Evolutionary conservation across 92 coral and sea anemone genomes (phyloP).

Genomic region (Bergia puertoricense): DNA sequence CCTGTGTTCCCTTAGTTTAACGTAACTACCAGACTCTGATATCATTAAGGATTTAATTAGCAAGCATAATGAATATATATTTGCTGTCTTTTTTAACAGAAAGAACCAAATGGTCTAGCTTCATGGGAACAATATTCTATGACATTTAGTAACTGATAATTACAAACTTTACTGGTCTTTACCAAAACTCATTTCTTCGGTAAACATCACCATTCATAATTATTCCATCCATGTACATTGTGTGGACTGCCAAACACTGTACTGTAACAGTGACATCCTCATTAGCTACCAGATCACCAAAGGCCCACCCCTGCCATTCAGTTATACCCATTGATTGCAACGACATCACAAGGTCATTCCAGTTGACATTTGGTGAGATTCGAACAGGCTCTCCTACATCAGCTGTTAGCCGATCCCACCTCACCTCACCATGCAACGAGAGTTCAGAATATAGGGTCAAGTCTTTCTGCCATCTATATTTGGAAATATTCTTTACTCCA

Average conservation of each 20-base stretch:
- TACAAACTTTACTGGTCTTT: conserved; percentile 20
- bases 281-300: conserved; percentile 86
- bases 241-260: conserved; percentile 81
- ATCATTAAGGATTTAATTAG: too few relatives aligned
- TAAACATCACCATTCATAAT: conserved; percentile 87
- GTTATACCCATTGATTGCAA: conserved; percentile 82
- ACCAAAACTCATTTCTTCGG: conserved; percentile 84
- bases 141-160: too few relatives aligned
- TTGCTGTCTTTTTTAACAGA: too few relatives aligned
- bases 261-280: conserved; percentile 72
- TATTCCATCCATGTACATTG: conserved; percentile 74
- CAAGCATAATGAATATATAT: too few relatives aligned
- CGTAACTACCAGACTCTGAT: too few relatives aligned
- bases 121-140: too few relatives aligned
- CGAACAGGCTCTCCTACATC: conserved; percentile 54
- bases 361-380: conserved; percentile 63
- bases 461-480: conserved; percentile 69
- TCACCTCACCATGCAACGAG: conserved; percentile 68
- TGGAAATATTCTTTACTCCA: conserved; percentile 77
- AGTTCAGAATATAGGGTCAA: conserved; percentile 79
- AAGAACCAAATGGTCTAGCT: too few relatives aligned
- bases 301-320: conserved; percentile 97
- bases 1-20: too few relatives aligned
- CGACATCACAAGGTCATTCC: conserved; percentile 79
- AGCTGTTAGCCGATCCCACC: conserved; percentile 58